phyloP scores from a whole-genome alignment of 1,140 invertebrate species.

The Conus ventricosus region DNA sequence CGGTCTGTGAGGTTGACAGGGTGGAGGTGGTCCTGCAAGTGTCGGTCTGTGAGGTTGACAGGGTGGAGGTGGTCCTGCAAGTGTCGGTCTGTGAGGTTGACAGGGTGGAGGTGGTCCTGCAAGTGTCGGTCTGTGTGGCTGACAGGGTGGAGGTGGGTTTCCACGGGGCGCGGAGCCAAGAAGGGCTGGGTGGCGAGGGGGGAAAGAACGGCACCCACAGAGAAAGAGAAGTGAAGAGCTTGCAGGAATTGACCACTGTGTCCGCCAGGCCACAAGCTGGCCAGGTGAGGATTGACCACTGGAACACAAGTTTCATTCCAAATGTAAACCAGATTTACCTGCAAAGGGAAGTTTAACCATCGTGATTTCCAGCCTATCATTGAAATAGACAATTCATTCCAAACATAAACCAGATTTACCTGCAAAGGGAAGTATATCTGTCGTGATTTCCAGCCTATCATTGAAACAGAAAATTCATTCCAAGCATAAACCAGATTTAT shows the following conservation, averaged over 20 bases:
- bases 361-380: too few species aligned
- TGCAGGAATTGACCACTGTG: slow-evolving; percentile 54
- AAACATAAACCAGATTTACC: too few species aligned
- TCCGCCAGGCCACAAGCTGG: slow-evolving; percentile 49
- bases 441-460: too few species aligned
- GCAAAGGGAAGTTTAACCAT: too few species aligned
- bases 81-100: not conserved
- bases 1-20: not conserved
- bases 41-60: not conserved
- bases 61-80: not conserved
- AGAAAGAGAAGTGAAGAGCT: slow-evolving; percentile 37
- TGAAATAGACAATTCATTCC: too few species aligned
- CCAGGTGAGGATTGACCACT: slow-evolving; percentile 32
- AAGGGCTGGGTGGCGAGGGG: slow-evolving; percentile 40
- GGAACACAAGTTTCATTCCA: not conserved
- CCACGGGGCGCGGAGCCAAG: slow-evolving; percentile 16
- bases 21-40: not conserved
- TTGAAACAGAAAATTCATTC: too few species aligned
- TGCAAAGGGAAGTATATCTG: too few species aligned
- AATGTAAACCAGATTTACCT: not conserved
- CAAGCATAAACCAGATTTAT: too few species aligned
- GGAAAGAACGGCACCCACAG: slow-evolving; percentile 42
- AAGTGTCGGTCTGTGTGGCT: not conserved
- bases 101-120: not conserved
- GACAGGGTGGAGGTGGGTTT: not conserved